Base-by-base conservation (phyloP, 2,888 invertebrate genomes). In the Aporophyla lueneburgensis region DNA sequence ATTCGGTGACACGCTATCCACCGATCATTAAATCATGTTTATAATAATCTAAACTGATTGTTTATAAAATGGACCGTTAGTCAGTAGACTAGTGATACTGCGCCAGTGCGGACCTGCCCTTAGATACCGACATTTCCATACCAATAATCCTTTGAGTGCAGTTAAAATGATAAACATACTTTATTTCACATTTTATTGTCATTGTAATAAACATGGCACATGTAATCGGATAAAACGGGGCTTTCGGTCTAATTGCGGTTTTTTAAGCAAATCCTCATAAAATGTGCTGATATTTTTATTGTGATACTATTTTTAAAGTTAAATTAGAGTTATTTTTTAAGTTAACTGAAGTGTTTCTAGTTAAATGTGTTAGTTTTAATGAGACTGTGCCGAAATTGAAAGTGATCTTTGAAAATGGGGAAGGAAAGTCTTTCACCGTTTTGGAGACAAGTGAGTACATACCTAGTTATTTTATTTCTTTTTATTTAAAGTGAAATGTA, bases 381-480 rank as follows among this genome's bases (percentile, higher is more conserved):
- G 69, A 54, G 12, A 74, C 65, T 80, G 74, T 63, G 70, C 56
- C 77, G n/a, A 58, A 27, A 49, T 58, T 78, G 14, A 59, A 43
- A 43, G 65, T 83, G 71, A 53, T 62, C 12, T 61, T 62, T 14
- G n/a, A 86, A 78, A 54, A 91, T 91, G 91, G 66, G 85, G 33
- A 84, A 79, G 58, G 87, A 82, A 68, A 83, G 85, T 72, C 69
- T 90, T 33, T 85, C 92, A 21, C 92, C 92, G 67, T 93, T 93
- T 83, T 65, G 87, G 66, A 92, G 88, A 87, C 93, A 93, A 87
- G 93, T 93, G 71, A 88, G 90, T 62, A 33, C 21, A 12, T 62
- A 33, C 33, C 19, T 5, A 21, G 12, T 21, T 61, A 21, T 24
- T 19, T 59, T 33, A 33, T 9, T 9, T 19, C 10, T 62, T 63